A percentile compares a stretch with the other conserved stretches of the same genome.
These are phyloP conservation scores for Microctenopoma lineatum DNA, from an alignment of 2,797 vertebrate species.

Conservation along the genomic window DNA sequence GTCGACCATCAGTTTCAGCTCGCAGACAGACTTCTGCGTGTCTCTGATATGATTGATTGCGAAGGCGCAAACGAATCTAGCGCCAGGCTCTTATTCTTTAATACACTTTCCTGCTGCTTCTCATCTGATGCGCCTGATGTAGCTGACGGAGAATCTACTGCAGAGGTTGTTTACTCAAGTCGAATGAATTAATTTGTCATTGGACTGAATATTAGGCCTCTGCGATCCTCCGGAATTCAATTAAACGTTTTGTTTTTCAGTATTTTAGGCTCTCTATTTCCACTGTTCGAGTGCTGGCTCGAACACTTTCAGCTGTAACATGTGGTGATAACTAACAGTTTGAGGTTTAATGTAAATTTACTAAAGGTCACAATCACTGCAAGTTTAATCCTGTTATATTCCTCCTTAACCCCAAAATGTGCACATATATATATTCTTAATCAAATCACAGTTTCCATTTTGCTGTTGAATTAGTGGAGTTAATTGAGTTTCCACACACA, in stretches of 20 bases:
- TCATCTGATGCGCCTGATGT: background rate
- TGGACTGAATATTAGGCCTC: background rate
- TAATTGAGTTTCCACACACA: background rate
- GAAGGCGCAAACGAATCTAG: conserved; percentile 15
- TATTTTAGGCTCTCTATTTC: background rate
- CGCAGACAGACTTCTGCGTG: background rate
- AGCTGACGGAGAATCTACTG: background rate
- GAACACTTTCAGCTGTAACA: background rate
- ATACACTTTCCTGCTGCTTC: background rate
- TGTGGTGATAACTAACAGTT: background rate
- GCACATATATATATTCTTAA: background rate
- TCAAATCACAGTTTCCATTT: background rate
- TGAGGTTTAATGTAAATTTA: background rate
- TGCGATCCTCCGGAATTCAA: background rate
- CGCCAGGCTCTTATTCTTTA: background rate
- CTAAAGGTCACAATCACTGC: background rate
- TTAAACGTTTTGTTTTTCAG: background rate
- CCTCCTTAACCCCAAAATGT: background rate
- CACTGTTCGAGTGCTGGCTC: background rate
- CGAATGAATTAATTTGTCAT: background rate
- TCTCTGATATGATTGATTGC: conserved; percentile 24
- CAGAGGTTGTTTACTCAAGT: background rate
- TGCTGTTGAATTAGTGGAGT: background rate
- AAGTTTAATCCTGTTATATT: background rate
- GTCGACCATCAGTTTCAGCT: no score